Percentiles rank a stretch among this genome's conserved stretches.
Conservation (phyloP, 92 coral and sea anemone species). For the Porites divaricata region DNA sequence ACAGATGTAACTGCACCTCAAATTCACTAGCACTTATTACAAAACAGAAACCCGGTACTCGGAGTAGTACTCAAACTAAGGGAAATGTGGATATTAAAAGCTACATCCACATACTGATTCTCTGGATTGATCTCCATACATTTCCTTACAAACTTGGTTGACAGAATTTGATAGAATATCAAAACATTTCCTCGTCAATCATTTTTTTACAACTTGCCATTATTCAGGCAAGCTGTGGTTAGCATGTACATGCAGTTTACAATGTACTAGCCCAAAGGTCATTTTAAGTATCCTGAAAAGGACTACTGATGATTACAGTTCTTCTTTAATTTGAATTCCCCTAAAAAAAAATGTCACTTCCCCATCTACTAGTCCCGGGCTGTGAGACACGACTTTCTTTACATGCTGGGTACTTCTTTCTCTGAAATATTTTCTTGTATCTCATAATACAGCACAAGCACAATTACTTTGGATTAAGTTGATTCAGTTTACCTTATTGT, state of each 20-base stretch:
- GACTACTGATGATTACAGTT: constrained; percentile 5
- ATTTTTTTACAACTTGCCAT: constrained; percentile 1
- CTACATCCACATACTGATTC: constrained; percentile 12
- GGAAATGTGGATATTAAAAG: constrained; percentile 9
- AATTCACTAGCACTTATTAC: constrained; percentile 14
- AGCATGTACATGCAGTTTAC: constrained; percentile 15
- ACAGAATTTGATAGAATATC: constrained; percentile 14
- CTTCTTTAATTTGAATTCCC: constrained; percentile 1
- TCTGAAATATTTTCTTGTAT: constrained; percentile 12
- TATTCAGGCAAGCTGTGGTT: constrained; percentile 11
- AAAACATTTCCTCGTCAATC: neutral
- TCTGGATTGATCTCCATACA: neutral
- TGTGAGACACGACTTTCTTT: neutral
- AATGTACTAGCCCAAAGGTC: constrained; percentile 6
- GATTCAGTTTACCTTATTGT: constrained; percentile 11
- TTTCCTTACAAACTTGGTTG: neutral
- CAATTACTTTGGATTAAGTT: constrained; percentile 3
- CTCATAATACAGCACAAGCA: constrained; percentile 16
- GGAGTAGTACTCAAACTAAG: constrained; percentile 5
- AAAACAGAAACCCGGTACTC: neutral
- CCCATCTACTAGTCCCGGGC: too few species aligned
- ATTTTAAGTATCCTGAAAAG: constrained; percentile 8
- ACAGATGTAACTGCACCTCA: constrained; percentile 5
- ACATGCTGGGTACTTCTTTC: constrained; percentile 9
- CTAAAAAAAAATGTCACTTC: neutral